Evolutionary conservation across 2,113 vertebrate species (phyloP).

Genomic region (human): GRCh38 chr2:9822001-9822500

Average conservation of each 20-base stretch:
- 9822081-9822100: conserved; percentile 72
- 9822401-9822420: not conserved
- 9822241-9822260: not conserved
- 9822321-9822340: not conserved
- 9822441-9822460: not conserved
- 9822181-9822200: not conserved
- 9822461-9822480: not conserved
- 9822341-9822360: not conserved
- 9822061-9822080: conserved; percentile 77
- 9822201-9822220: too few relatives aligned
- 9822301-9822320: not conserved
- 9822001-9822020: not conserved
- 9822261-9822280: not conserved
- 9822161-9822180: not conserved
- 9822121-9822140: conserved; percentile 78
- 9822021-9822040: not conserved
- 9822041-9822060: conserved; percentile 74
- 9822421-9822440: not conserved
- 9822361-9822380: not conserved
- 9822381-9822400: not conserved
- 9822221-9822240: not conserved
- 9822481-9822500: not conserved
- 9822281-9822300: not conserved
- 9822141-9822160: conserved; percentile 72
- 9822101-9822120: conserved; percentile 69